Evolutionary conservation across 2,888 invertebrate genomes (phyloP), one percentile per base, ranked within the genome.

Genomic region (Drosophila subquinaria): DNA sequence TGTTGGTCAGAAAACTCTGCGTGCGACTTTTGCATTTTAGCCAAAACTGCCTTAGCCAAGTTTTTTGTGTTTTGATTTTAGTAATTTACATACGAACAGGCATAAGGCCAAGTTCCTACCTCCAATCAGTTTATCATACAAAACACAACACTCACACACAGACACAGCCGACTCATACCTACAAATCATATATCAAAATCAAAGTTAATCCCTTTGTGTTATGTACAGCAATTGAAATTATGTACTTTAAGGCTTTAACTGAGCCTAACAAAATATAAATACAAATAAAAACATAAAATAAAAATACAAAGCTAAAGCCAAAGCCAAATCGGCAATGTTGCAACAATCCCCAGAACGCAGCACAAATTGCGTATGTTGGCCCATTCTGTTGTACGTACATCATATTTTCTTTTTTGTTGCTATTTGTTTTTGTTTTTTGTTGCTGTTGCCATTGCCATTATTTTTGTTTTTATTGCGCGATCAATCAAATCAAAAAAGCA

Each of bases 141-240:
- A 63, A 15, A 67, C 23, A 67, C 43, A 23, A 1, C 17, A 17
- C 17, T 17, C 17, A 1, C 27, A 50, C 43, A 50, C 36, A 45
- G 27, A 35, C 52, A 52, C 55, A 52, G 35, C 17, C n/a, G 33
- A 30, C n/a, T 13, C 67, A 68, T 56, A 20, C 48, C 45, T 53
- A 65, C 85, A 73, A 81, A 81, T 84, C 89, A 88, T 74, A 84
- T 76, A 82, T 84, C 89, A 81, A 89, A 84, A 84, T 84, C 89
- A 89, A 89, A 84, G 88, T 89, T 89, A 89, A 84, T 84, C 89
- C 89, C 76, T 76, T 84, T 88, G 89, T 88, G 84, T 84, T 88
- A 78, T 89, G 89, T 81, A 84, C 73, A 69, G 85, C 84, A 84
- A 88, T 89, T 84, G 88, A 89, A 84, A 89, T 84, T 89, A 84